Evolutionary conservation across 2,113 vertebrate species (phyloP).

Genomic region (Oplegnathus fasciatus): DNA sequence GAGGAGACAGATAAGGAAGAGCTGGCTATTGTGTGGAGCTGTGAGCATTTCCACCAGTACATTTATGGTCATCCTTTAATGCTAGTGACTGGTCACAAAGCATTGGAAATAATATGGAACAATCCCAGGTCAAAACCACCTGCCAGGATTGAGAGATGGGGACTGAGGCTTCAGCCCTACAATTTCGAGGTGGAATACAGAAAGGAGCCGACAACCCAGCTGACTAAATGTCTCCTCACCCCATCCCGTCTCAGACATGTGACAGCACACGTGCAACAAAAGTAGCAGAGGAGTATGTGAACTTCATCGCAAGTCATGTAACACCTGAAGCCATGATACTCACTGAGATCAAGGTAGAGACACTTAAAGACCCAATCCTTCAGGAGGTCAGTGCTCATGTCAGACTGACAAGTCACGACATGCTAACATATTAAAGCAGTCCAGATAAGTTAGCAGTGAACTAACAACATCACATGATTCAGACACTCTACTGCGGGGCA

Average conservation of each 20-base stretch:
- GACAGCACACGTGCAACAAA: conserved; percentile 28
- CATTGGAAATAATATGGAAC: conserved; percentile 13
- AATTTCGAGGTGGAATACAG: too few relatives aligned
- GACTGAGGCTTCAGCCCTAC: conserved; percentile 46
- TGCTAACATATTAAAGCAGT: conserved; percentile 17
- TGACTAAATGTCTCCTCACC: conserved; percentile 45
- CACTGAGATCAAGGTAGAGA: conserved; percentile 24
- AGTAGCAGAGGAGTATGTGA: too few relatives aligned
- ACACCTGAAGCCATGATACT: conserved; percentile 51
- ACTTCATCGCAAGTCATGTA: too few relatives aligned
- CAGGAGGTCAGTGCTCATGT: conserved; percentile 39
- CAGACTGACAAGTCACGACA: conserved; percentile 1
- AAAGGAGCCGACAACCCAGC: conserved; percentile 45
- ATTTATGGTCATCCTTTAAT: too few relatives aligned
- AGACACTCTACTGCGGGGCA: too few relatives aligned
- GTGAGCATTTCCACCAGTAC: too few relatives aligned
- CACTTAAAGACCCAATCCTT: conserved; percentile 23
- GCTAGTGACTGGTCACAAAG: background rate
- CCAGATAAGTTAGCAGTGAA: conserved; percentile 17
- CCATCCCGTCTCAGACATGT: background rate
- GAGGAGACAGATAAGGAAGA: too few relatives aligned
- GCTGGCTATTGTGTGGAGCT: too few relatives aligned
- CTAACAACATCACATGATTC: conserved; percentile 40
- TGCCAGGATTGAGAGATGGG: conserved; percentile 48
- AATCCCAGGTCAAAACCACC: conserved; percentile 38